Evolutionary conservation across 2,888 invertebrate genomes (phyloP).

Genomic region (Aphelenchoides bicaudatus): DNA sequence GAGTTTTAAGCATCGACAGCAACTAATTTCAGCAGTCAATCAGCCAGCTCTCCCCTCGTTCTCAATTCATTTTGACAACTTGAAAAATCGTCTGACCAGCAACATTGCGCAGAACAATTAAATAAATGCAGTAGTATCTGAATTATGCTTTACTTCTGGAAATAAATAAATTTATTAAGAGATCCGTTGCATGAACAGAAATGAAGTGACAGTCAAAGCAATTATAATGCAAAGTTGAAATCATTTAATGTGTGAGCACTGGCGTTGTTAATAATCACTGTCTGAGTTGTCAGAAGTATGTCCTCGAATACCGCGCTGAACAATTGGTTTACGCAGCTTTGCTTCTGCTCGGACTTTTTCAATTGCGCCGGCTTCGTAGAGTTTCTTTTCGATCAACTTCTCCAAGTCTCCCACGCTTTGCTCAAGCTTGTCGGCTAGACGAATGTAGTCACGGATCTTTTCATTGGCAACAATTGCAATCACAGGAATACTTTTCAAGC

Average conservation of each 20-base stretch:
- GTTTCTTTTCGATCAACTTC: slow-evolving; percentile 18
- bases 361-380: slow-evolving; percentile 22
- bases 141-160: too few species aligned
- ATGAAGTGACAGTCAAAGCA: too few species aligned
- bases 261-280: neutral
- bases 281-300: slow-evolving; percentile 5
- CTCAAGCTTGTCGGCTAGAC: slow-evolving; percentile 22
- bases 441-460: slow-evolving; percentile 26
- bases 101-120: too few species aligned
- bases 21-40: too few species aligned
- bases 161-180: too few species aligned
- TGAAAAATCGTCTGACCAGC: too few species aligned
- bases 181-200: too few species aligned
- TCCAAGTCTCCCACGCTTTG: slow-evolving; percentile 23
- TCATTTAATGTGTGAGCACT: slow-evolving; percentile 1
- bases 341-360: slow-evolving; percentile 1
- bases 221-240: too few species aligned
- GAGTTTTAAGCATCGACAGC: too few species aligned
- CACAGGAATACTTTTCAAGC: slow-evolving; percentile 19
- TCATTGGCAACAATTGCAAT: slow-evolving; percentile 25
- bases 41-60: too few species aligned
- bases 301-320: neutral
- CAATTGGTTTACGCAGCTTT: neutral
- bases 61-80: too few species aligned
- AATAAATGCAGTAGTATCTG: too few species aligned